Conservation (phyloP, 2,888 invertebrate genomes). For the Cantharis flavilabris region DNA sequence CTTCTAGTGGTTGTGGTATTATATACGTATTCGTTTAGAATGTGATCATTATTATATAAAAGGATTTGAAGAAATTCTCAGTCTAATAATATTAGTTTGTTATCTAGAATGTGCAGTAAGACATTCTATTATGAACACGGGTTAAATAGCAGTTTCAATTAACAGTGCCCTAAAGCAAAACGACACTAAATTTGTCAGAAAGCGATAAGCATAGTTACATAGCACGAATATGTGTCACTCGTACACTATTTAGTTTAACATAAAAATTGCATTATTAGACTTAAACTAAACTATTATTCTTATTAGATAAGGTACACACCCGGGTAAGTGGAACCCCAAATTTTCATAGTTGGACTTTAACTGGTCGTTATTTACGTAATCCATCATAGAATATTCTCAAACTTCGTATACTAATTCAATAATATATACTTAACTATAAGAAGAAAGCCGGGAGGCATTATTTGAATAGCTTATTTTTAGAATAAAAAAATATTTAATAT, state of each 20-base stretch:
- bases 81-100: slow-evolving; percentile 34
- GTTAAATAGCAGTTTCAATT: slow-evolving; percentile 45
- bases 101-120: slow-evolving; percentile 41
- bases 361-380: no score
- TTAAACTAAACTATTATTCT: neutral
- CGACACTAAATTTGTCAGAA: slow-evolving; percentile 36
- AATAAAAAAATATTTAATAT: no score
- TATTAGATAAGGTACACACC: no score
- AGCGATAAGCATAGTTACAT: slow-evolving; percentile 31
- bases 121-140: slow-evolving; percentile 38
- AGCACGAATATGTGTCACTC: slow-evolving; percentile 4
- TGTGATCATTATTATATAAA: slow-evolving; percentile 33
- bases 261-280: neutral
- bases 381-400: no score
- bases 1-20: slow-evolving; percentile 44
- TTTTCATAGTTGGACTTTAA: no score
- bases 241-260: neutral
- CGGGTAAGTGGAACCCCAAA: no score
- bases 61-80: slow-evolving; percentile 29
- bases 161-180: slow-evolving; percentile 35
- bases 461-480: no score
- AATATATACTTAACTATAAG: no score
- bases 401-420: no score
- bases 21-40: slow-evolving; percentile 37
- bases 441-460: no score